A percentile compares a stretch with the other conserved stretches of the same genome.
These are phyloP conservation scores for Lophius piscatorius DNA, from an alignment of 2,113 vertebrate species.

Conservation along the genomic window DNA sequence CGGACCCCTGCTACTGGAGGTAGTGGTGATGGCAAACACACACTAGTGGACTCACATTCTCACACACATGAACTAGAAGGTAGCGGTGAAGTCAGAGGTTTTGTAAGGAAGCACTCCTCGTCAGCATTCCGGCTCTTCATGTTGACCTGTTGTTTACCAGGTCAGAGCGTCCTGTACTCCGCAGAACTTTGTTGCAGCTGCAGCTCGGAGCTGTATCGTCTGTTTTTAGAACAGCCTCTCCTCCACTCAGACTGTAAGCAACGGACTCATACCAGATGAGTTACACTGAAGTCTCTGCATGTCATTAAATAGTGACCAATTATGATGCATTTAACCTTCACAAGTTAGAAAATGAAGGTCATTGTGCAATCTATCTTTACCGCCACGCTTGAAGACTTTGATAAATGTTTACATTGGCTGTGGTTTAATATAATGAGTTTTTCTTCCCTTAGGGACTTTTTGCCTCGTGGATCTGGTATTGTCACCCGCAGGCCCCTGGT, in stretches of 20 bases:
- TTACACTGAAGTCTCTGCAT: too few relatives aligned
- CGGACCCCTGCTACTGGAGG: too few relatives aligned
- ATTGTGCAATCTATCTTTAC: too few relatives aligned
- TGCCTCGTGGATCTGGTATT: slow-evolving; percentile 83
- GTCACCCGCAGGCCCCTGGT: slow-evolving; percentile 82
- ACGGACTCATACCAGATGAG: too few relatives aligned
- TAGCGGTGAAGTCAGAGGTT: slow-evolving; percentile 40
- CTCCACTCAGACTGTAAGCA: not conserved
- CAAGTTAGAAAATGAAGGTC: too few relatives aligned
- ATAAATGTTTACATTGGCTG: too few relatives aligned
- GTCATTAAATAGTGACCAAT: too few relatives aligned
- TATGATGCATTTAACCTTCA: too few relatives aligned
- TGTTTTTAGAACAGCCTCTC: slow-evolving; percentile 37
- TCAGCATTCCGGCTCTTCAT: slow-evolving; percentile 21
- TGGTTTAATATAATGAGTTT: slow-evolving; percentile 18
- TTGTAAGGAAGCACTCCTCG: slow-evolving; percentile 17
- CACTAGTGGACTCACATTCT: slow-evolving; percentile 2
- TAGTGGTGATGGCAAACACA: not conserved
- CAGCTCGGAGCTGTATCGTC: not conserved
- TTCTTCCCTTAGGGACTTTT: slow-evolving; percentile 78
- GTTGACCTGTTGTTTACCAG: slow-evolving; percentile 33
- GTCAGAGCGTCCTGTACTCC: too few relatives aligned
- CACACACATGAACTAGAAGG: not conserved
- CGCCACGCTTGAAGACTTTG: too few relatives aligned
- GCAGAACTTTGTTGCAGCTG: not conserved